phyloP scores from a whole-genome alignment of 37 sponge, comb jelly and placozoan species.

The Oopsacas minuta region DNA sequence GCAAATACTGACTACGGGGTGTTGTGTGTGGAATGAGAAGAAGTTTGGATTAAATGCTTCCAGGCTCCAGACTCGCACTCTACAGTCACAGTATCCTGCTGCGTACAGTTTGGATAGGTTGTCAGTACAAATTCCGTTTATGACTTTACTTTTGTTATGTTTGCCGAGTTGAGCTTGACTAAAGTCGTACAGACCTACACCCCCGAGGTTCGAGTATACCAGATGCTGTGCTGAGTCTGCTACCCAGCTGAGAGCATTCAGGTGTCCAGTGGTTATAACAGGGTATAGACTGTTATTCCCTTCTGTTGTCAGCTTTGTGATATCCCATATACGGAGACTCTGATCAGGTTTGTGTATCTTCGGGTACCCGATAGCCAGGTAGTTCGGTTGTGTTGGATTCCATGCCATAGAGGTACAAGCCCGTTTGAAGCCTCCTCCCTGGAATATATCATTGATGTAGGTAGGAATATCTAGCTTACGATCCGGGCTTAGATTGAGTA shows the following conservation, averaged over 20 bases:
- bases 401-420: not conserved
- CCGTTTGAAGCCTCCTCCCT: not conserved
- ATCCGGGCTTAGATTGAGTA: not conserved
- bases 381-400: not conserved
- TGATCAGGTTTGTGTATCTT: not conserved
- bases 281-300: not conserved
- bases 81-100: not conserved
- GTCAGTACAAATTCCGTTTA: not conserved
- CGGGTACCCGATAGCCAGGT: not conserved
- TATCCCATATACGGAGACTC: slow-evolving; percentile 10
- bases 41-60: not conserved
- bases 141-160: not conserved
- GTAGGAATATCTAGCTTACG: not conserved
- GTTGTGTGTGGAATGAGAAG: not conserved
- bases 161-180: not conserved
- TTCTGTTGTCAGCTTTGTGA: not conserved
- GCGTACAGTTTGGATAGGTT: not conserved
- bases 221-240: not conserved
- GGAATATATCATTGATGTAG: not conserved
- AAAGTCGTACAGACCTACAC: not conserved
- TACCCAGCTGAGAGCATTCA: not conserved
- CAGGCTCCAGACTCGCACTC: not conserved
- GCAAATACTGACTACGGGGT: not conserved
- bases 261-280: not conserved
- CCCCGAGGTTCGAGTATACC: not conserved